Evolutionary conservation across 2,797 vertebrate genomes (phyloP).

Genomic region (Melanotaenia parkinsoni): DNA sequence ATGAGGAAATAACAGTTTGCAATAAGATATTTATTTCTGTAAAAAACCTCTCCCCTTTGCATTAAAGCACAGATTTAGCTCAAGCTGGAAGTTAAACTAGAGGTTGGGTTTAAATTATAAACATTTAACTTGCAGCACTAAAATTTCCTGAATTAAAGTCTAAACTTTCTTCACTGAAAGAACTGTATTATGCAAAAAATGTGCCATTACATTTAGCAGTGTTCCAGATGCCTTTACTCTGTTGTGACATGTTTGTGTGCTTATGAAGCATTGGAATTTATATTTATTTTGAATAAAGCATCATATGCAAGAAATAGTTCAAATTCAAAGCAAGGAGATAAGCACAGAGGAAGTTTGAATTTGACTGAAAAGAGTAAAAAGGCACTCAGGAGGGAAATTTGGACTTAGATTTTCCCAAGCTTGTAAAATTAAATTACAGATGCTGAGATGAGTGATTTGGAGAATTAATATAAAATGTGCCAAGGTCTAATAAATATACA

Average conservation of each 20-base stretch:
- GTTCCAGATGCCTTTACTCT: neutral
- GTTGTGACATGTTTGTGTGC: neutral
- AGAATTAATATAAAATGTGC: slow-evolving; percentile 7
- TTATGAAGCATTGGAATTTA: neutral
- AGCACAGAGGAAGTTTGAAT: neutral
- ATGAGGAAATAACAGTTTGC: neutral
- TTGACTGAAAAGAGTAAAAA: neutral
- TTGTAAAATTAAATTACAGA: slow-evolving; percentile 4
- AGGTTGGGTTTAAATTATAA: neutral
- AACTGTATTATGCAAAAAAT: neutral
- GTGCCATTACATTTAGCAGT: neutral
- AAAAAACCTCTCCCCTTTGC: neutral
- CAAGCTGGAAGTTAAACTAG: slow-evolving; percentile 10
- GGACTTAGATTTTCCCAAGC: neutral
- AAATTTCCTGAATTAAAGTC: neutral
- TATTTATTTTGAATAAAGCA: neutral
- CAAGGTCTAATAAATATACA: slow-evolving; percentile 2
- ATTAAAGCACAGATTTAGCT: neutral
- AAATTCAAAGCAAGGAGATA: neutral
- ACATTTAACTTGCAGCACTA: neutral
- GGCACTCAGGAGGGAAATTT: neutral
- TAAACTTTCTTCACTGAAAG: neutral
- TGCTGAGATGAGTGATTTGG: slow-evolving; percentile 1
- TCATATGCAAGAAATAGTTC: neutral
- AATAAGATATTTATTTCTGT: neutral